Base-by-base conservation (phyloP, 2,113 vertebrate species). In the Mystacornis crossleyi region DNA sequence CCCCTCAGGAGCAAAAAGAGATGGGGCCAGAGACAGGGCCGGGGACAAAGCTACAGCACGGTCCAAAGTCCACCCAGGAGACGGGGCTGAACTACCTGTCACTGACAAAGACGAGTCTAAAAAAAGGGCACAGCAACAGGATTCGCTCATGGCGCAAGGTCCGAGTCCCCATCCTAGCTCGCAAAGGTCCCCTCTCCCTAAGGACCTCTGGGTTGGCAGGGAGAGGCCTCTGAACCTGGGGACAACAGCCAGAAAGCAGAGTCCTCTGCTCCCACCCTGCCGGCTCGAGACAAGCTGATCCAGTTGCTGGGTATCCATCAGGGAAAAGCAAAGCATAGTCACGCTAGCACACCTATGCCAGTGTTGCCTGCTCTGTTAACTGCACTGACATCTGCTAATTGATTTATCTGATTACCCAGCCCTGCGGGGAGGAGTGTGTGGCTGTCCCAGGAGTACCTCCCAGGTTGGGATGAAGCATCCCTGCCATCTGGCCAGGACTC, bases 381-480 rank as follows among this genome's bases (percentile, higher is more conserved):
- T 53, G 28, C 33, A 15, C 77, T 86, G 96, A 97, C 97, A 97
- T 93, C 86, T 89, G 95, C 96, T 55, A 81, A 95, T 85, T 94
- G 67, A 90, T 95, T 91, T 84, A 81, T 86, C 92, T 91, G 95
- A 97, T 97, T 95, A 91, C 45, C 79, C 93, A 92, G 74, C 86
- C 79, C 83, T 55, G 74, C 43, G 87, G 66, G 93, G 93, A 71
- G 6, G 21, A 75, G 85, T 0, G 20, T 60, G 79, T 8, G 9
- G 66, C 78, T 1, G 9, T 80, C 93, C 93, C 93, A 69, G 3
- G 81, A 95, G 90, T 25, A 31, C 72, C 86, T 90, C 90, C 70
- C 93, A 94, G 97, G 97, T 98, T 97, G 97, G 96, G 97, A 97
- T 73, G 93, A 97, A 93, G 75, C 96, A 81, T 80, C 65, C 64